Base-by-base conservation (phyloP, 1,140 invertebrate species). In the Zaprionus tsacasi region DNA sequence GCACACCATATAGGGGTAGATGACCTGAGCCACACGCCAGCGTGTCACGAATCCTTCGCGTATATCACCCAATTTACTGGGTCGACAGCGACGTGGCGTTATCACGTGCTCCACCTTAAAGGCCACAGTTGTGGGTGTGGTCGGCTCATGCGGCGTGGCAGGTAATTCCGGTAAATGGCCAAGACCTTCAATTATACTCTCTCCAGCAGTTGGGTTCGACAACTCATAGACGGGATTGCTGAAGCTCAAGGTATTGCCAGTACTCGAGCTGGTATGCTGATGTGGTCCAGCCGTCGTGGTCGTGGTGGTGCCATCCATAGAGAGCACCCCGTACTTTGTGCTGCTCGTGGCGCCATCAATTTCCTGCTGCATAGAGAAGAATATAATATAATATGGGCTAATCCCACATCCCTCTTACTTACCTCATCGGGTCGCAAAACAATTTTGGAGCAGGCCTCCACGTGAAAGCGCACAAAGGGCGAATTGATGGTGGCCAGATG, bases 1-100 rank as follows among this genome's bases (percentile, higher is more conserved):
- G 15, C 96, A 96, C 13, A 96, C 93, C 97, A 98, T 98, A 92
- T 97, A 98, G 0, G 97, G 97, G 93, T 97, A 98, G 71, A 98
- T 97, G 0, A 95, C 94, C 76, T 96, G 95, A 1, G 96, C 95
- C 0, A 98, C 96, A 71, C 96, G 95, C 94, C 95, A 95, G 50
- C 97, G 95, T 94, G 66, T 96, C 93, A 38, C 94, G 93, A 72
- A 94, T 93, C 95, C 95, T 93, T 61, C 93, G 85, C 82, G 94
- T 93, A 76, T 93, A 92, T 91, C 72, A 63, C 91, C 91, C 76
- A 92, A 64, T 52, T 92, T 78, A 27, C 92, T 88, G 6, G 93
- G 93, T 17, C 93, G 92, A 92, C 94, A 92, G 91, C 95, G 88
- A 76, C 93, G 70, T 94, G 94, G 72, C 94, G 93, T 92, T 94